Evolutionary conservation across 1,140 invertebrate species (phyloP), one percentile per base, ranked within the genome.

Genomic region (Zaprionus taronus): DNA sequence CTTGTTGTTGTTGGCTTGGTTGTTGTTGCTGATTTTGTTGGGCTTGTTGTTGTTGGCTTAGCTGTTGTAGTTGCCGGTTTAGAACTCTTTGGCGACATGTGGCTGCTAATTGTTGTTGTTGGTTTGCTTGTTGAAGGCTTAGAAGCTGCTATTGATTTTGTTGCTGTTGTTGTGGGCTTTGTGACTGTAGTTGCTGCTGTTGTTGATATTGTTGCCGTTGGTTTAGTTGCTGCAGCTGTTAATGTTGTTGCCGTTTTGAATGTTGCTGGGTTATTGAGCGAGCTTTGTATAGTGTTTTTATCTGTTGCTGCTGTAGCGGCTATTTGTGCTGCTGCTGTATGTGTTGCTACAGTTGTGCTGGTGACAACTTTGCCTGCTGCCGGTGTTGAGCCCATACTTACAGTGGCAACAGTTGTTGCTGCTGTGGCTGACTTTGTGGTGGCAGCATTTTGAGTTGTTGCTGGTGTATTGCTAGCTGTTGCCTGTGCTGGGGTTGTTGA

Each of bases 1-100:
- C 31, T 26, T 28, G 53, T 63, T 26, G 38, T 24, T 26, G 77
- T 51, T 36, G 69, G 71, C 41, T 72, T 80, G 15, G 34, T 2
- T 11, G 47, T 65, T 31, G 51, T 51, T 28, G 62, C 7, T 17
- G 78, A 56, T 51, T 81, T 77, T 38, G 78, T 80, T 28, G 77
- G 71, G 26, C 71, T 80, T 55, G 74, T 79, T 44, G 79, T 9
- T 15, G 7, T 34, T 34, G 9, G 31, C 9, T 34, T 34, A 9
- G 63, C 82, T 38, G 83, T 26, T 28, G 47, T 70, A 28, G 41
- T 24, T 26, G 77, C 41, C 20, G 69, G 72, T 44, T 72, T 80
- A 22, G 66, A 49, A 34, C 66, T 80, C 51, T 71, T 79, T 41
- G 80, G 53, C 2, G 53, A 56, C 53, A 17, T 28, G 79, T 65